Base-by-base conservation (phyloP, 2,797 vertebrate genomes). In the Huso huso region DNA sequence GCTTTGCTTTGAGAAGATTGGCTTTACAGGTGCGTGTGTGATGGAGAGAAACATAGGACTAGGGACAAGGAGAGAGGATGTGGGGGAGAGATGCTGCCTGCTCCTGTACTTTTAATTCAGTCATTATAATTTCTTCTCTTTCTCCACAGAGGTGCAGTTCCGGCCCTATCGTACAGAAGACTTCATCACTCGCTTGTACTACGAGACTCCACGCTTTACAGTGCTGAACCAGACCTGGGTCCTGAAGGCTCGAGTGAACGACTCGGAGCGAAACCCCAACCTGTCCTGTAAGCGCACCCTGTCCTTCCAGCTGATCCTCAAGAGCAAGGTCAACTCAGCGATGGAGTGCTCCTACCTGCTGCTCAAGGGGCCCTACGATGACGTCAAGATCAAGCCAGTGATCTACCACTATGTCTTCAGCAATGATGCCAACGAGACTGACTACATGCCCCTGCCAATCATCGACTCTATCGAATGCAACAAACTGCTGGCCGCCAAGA, bases 221-320 rank as follows among this genome's bases (percentile, higher is more conserved):
- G 95, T 98, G 61, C 93, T 99, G 81, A 99, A 95, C 90, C 96
- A 99, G 85, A 98, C 95, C 0, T 99, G 96, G 96, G 96, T 99
- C 71, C 86, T 99, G 75, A 99, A 99, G 87, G 96, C 95, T 0
- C 91, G 96, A 0, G 93, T 98, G n/a, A 99, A 99, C 68, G 96
- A 99, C 88, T 99, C 95, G 0, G 95, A 99, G 75, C 90, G 96
- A 49, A 99, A 99, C 88, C 96, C 95, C 84, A 99, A 97, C 89
- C 88, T 99, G 58, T 98, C 96, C 0, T 99, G 95, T 87, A 97
- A 97, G 81, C 95, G 96, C 77, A 97, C 96, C 0, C 92, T 99
- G 18, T 97, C 96, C 82, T 99, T 99, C 87, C 95, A 97, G 88
- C 94, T 99, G 13, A 92, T 97, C 72, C 92, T 99, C 51, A 98